These are phyloP conservation scores for Rhegmatorhina hoffmannsi DNA, from an alignment of 2,113 vertebrate species.

Conservation along the genomic window DNA sequence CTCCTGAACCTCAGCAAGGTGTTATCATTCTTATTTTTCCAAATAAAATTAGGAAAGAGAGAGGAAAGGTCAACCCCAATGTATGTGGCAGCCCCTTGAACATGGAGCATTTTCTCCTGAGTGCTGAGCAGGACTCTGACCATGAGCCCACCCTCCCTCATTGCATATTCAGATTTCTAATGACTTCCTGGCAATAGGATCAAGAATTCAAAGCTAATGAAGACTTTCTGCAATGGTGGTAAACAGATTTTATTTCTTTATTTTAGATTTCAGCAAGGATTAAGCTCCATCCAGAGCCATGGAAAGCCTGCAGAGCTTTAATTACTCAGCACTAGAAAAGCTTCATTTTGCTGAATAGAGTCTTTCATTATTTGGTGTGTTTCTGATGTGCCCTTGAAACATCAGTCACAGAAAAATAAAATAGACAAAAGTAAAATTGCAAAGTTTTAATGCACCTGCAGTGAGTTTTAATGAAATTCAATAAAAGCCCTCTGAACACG, in stretches of 20 bases:
- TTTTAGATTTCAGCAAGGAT: not conserved
- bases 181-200: not conserved
- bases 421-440: not conserved
- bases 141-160: too few species aligned
- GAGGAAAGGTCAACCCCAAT: not conserved
- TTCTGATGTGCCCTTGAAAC: conserved; percentile 39
- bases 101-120: not conserved
- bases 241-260: not conserved
- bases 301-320: conserved; percentile 32
- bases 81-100: not conserved
- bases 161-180: not conserved
- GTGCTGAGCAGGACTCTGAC: not conserved
- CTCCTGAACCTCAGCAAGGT: not conserved
- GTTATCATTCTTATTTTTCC: not conserved
- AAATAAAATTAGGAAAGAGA: not conserved
- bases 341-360: not conserved
- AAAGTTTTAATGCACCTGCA: conserved; percentile 52
- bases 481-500: not conserved
- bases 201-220: not conserved
- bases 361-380: not conserved
- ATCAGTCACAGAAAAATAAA: not conserved
- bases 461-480: conserved; percentile 56
- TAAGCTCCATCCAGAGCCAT: not conserved
- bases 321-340: conserved; percentile 32
- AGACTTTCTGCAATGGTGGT: not conserved